Conservation (phyloP, 2,888 invertebrate species). For the Synergus laeviventris region DNA sequence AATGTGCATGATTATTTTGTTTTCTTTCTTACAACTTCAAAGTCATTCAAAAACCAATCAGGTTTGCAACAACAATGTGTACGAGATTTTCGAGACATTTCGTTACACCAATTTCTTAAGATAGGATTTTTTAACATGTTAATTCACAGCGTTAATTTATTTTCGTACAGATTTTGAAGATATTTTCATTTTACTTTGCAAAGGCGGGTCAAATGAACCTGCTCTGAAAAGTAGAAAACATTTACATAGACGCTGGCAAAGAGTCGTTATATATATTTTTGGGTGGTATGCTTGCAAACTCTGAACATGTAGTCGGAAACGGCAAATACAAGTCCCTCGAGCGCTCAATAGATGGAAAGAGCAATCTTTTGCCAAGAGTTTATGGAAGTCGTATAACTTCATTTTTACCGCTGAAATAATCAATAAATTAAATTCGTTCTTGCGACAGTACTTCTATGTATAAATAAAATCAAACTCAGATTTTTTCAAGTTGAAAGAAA, state of each 20-base stretch:
- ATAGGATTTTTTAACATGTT: too few species aligned
- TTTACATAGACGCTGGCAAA: constrained; percentile 10
- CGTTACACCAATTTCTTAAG: too few species aligned
- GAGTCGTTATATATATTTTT: background rate
- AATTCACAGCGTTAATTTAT: background rate
- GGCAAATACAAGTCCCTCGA: constrained; percentile 1
- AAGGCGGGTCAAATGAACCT: constrained; percentile 2
- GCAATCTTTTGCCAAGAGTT: constrained; percentile 10
- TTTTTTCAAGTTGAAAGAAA: too few species aligned
- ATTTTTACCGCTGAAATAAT: background rate
- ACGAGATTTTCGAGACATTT: too few species aligned
- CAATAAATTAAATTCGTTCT: too few species aligned
- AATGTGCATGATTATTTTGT: too few species aligned
- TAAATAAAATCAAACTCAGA: too few species aligned
- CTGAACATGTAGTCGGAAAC: constrained; percentile 13
- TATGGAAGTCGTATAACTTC: background rate
- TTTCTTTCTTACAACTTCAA: too few species aligned
- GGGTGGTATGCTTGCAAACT: background rate
- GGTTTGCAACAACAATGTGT: too few species aligned
- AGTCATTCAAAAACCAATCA: too few species aligned
- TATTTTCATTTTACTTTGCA: constrained; percentile 6
- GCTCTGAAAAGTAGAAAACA: constrained; percentile 11
- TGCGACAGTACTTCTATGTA: too few species aligned
- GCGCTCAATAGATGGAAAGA: background rate
- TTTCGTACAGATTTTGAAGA: background rate